Percentiles rank a stretch among this genome's conserved stretches.
Evolutionary conservation across 92 coral and sea anemone species (phyloP).

Genomic region (Umimayanthus kanabou): DNA sequence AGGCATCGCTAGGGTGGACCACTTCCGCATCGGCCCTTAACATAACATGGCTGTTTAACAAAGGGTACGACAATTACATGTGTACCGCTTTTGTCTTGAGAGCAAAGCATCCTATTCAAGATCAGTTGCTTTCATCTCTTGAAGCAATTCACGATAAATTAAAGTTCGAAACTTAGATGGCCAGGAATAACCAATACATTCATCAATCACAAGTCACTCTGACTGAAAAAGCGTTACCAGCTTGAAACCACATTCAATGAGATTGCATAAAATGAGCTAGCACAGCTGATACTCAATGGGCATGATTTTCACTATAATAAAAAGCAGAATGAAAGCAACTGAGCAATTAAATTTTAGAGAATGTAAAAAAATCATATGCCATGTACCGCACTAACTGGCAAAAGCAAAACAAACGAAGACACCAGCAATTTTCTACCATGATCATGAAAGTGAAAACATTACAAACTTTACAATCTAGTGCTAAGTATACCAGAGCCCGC

Average conservation of each 20-base stretch:
- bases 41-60: neutral
- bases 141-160: neutral
- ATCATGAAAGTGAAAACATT: neutral
- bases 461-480: neutral
- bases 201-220: no score
- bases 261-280: neutral
- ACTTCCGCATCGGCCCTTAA: neutral
- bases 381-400: neutral
- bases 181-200: no score
- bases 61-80: neutral
- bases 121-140: slow-evolving; percentile 9
- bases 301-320: neutral
- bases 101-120: neutral
- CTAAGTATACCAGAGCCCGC: no score
- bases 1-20: neutral
- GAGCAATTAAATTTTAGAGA: neutral
- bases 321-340: slow-evolving; percentile 8
- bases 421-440: slow-evolving; percentile 27
- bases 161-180: neutral
- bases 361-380: neutral
- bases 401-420: neutral
- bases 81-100: neutral
- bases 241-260: neutral
- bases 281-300: neutral
- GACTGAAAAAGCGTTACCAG: neutral